A percentile compares a stretch with the other conserved stretches of the same genome.
Conservation (phyloP, 2,113 vertebrate species). For the Coptodon rendalli region DNA sequence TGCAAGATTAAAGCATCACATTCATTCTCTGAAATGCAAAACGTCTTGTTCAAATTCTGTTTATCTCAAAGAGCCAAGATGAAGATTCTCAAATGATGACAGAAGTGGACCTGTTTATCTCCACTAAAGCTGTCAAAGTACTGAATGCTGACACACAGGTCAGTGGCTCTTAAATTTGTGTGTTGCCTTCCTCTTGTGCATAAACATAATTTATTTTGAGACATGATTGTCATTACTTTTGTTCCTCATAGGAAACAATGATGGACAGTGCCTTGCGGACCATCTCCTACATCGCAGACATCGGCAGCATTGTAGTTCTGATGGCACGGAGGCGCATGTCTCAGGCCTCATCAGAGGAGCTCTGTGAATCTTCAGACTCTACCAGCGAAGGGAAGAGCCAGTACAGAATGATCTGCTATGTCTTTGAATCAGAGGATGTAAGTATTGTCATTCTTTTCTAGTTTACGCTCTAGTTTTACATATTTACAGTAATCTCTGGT, state of each 20-base stretch:
- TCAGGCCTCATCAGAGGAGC: constrained; percentile 85
- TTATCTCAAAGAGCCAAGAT: constrained; percentile 78
- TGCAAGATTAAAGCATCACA: not conserved
- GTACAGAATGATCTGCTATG: constrained; percentile 97
- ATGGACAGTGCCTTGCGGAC: constrained; percentile 97
- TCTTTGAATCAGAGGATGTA: constrained; percentile 97
- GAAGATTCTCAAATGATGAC: constrained; percentile 88
- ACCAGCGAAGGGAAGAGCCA: constrained; percentile 85
- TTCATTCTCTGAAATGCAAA: not conserved
- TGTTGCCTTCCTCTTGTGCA: not conserved
- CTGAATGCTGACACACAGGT: constrained; percentile 98
- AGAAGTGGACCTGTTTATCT: constrained; percentile 97
- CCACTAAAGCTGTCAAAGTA: constrained; percentile 97
- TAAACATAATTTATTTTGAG: not conserved
- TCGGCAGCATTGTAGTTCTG: constrained; percentile 92
- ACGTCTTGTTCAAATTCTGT: not conserved
- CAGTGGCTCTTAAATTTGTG: not conserved
- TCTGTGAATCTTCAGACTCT: constrained; percentile 82
- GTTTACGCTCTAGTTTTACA: not conserved
- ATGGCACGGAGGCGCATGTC: constrained; percentile 93
- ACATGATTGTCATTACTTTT: not conserved
- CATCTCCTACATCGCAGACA: constrained; percentile 97
- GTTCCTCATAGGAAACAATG: constrained; percentile 83
- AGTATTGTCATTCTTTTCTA: constrained; percentile 56
- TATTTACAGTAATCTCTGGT: not conserved